These are phyloP conservation scores for Bombus confusus DNA, from an alignment of 1,140 invertebrate species.

Conservation along the genomic window DNA sequence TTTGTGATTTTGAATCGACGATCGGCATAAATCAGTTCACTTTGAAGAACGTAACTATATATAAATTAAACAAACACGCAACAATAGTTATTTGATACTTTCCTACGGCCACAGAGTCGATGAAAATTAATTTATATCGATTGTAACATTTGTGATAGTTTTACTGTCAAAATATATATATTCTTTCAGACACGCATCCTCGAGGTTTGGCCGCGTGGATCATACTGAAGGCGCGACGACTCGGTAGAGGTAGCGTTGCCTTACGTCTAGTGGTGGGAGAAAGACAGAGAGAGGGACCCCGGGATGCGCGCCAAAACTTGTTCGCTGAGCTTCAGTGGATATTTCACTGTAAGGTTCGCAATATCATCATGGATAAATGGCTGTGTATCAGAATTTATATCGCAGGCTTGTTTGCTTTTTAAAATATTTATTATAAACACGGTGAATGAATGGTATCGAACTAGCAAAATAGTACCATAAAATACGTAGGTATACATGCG, in stretches of 20 bases:
- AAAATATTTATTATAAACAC: not conserved
- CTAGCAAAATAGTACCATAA: no score
- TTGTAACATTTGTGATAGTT: not conserved
- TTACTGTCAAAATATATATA: not conserved
- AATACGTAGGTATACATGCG: no score
- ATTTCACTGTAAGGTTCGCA: not conserved
- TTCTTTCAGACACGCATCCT: not conserved
- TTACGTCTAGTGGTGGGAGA: constrained; percentile 20
- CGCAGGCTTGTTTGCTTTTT: not conserved
- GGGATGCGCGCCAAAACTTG: constrained; percentile 52
- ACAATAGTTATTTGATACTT: not conserved
- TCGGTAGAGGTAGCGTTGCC: constrained; percentile 29
- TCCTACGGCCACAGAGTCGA: not conserved
- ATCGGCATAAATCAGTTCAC: not conserved
- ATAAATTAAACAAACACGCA: not conserved
- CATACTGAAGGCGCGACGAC: constrained; percentile 51
- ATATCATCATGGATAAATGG: not conserved
- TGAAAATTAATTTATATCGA: not conserved
- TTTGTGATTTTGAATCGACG: not conserved
- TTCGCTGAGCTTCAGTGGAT: not conserved
- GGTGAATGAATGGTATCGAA: no score
- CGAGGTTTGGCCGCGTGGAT: constrained; percentile 60
- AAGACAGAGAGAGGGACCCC: constrained; percentile 27
- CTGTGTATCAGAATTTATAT: not conserved
- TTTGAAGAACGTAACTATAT: not conserved